phyloP scores from a whole-genome alignment of 2,888 invertebrate genomes.

The Copidosoma aretas region DNA sequence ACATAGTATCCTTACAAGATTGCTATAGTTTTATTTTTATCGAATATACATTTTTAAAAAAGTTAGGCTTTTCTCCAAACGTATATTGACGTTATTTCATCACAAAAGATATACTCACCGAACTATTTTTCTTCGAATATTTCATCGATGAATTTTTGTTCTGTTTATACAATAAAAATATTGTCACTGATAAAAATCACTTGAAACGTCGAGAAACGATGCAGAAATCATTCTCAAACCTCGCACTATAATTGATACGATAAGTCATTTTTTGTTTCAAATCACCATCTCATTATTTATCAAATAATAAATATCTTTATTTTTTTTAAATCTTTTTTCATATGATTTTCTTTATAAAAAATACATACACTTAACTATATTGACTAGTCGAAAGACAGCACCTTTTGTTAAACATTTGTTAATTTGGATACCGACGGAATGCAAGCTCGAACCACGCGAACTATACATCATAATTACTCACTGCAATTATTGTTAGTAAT shows the following conservation, averaged over 20 bases:
- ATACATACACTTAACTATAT: conserved; percentile 57
- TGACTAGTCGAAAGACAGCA: conserved; percentile 53
- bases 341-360: conserved; percentile 51
- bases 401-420: conserved; percentile 36
- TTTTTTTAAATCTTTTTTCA: conserved; percentile 45
- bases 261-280: conserved; percentile 21
- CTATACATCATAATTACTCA: conserved; percentile 7
- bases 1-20: conserved; percentile 28
- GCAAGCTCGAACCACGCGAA: conserved; percentile 30
- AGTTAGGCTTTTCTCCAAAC: conserved; percentile 24
- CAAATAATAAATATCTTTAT: conserved; percentile 47
- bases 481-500: conserved; percentile 11
- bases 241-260: conserved; percentile 1
- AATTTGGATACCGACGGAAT: conserved; percentile 44
- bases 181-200: conserved; percentile 30
- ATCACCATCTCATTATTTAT: conserved; percentile 37
- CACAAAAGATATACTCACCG: conserved; percentile 40
- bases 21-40: conserved; percentile 4
- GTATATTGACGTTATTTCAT: conserved; percentile 20
- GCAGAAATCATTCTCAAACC: conserved; percentile 23
- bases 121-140: conserved; percentile 33
- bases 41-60: conserved; percentile 2
- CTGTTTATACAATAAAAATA: conserved; percentile 29
- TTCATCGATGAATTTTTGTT: conserved; percentile 28
- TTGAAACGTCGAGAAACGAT: conserved; percentile 27